These are phyloP conservation scores for Erebia palarica DNA, from an alignment of 2,888 invertebrate genomes.

Conservation along the genomic window DNA sequence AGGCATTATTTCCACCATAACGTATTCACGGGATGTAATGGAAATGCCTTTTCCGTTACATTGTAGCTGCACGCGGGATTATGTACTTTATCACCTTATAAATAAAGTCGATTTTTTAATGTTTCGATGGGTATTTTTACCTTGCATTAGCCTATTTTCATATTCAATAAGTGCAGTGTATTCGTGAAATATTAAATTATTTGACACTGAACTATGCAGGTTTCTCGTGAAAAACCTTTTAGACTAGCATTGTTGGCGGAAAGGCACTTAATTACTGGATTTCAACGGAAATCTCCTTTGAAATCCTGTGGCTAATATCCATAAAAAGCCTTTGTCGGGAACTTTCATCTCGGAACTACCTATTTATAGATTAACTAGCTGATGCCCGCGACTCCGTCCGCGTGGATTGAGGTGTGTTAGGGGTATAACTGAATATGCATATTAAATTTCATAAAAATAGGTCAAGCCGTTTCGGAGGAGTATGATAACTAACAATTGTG, in stretches of 20 bases:
- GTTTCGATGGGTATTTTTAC: neutral
- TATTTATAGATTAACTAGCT: no score
- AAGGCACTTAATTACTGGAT: neutral
- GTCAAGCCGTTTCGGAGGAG: no score
- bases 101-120: conserved; percentile 11
- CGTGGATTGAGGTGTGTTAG: no score
- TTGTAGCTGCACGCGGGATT: neutral
- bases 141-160: conserved; percentile 43
- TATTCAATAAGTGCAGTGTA: conserved; percentile 41
- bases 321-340: neutral
- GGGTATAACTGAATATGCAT: no score
- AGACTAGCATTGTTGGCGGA: neutral
- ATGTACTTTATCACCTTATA: neutral
- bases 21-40: conserved; percentile 21
- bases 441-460: no score
- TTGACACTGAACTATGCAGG: conserved; percentile 1
- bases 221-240: conserved; percentile 9
- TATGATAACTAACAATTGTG: no score
- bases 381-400: no score
- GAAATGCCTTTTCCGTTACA: conserved; percentile 18
- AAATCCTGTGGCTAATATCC: neutral
- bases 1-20: conserved; percentile 25
- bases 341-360: no score
- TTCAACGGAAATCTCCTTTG: neutral
- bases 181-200: conserved; percentile 38